Base-by-base conservation (phyloP, 2,113 vertebrate genomes). In the Triplophysa dalaica region DNA sequence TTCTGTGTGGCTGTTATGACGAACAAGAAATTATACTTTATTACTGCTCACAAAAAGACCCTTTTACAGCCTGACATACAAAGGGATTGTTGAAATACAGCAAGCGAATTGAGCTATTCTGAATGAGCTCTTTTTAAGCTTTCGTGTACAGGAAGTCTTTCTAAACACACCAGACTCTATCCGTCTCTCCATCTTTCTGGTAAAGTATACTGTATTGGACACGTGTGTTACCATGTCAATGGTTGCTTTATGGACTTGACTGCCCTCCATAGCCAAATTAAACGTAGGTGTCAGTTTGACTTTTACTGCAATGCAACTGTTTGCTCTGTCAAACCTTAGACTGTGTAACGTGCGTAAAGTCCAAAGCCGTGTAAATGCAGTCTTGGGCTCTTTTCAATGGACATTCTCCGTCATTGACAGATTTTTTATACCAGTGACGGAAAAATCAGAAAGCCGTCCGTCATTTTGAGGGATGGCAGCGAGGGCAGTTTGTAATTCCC, bases 321-420 rank as follows among this genome's bases (percentile, higher is more conserved):
- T 86, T 72, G 70, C 61, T 81, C 74, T 63, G 56, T 69, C 10
- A 76, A 81, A 82, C 68, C 54, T 61, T 33, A 33, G 62, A 78
- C 81, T 78, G 84, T 19, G 64, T 29, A 5, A 7, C 61, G 56
- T 13, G 19, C 50, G 22, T 73, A 68, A 67, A 66, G 26, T 26
- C 50, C 41, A n/a, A 48, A 78, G 66, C 56, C 14, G 48, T 60
- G 70, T 78, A 81, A 85, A 82, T 74, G 74, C 77, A 62, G 79
- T 75, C 64, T 68, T 85, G 63, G 78, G 65, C 70, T 75, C 45
- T 56, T 75, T 22, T 45, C 68, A 52, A 58, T 68, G 58, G 72
- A 65, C 80, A 83, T 68, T 38, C 33, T 38, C 6, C 6, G 6
- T 8, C 33, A 38, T 38, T 38, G 33, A 8, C 33, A 38, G 33